Conservation (phyloP, 1,140 invertebrate genomes). For the Neuroterus valhalla region DNA sequence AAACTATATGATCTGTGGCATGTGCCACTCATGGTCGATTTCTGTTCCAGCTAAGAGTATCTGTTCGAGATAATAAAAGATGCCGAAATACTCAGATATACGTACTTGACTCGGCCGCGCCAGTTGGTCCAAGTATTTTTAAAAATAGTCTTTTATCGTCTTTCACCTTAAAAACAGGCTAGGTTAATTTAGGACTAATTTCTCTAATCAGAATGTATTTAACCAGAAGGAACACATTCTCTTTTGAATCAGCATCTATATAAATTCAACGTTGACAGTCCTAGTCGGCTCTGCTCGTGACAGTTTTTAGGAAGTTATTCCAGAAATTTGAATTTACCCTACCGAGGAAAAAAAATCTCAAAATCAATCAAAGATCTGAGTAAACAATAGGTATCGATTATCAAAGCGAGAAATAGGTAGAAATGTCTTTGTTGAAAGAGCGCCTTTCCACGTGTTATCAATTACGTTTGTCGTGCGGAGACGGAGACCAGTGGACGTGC, state of each 20-base stretch:
- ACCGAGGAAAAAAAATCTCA: too few relatives aligned
- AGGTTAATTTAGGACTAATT: neutral
- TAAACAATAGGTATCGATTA: too few relatives aligned
- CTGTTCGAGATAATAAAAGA: slow-evolving; percentile 27
- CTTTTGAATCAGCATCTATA: too few relatives aligned
- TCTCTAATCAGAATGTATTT: neutral
- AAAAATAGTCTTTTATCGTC: slow-evolving; percentile 22
- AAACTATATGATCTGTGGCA: slow-evolving; percentile 29
- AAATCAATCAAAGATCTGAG: too few relatives aligned
- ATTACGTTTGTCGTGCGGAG: slow-evolving; percentile 26
- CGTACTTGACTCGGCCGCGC: slow-evolving; percentile 20
- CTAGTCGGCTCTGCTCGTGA: too few relatives aligned
- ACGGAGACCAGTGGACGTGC: slow-evolving; percentile 35
- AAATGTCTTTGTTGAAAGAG: neutral
- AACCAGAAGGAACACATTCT: too few relatives aligned
- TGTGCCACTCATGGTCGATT: slow-evolving; percentile 16
- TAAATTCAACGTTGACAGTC: too few relatives aligned
- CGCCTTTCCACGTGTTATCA: slow-evolving; percentile 1
- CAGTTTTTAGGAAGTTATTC: too few relatives aligned
- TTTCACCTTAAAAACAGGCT: neutral
- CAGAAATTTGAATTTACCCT: neutral
- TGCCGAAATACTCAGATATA: slow-evolving; percentile 17
- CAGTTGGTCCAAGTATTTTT: slow-evolving; percentile 28
- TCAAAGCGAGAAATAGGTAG: too few relatives aligned
- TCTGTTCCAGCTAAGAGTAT: slow-evolving; percentile 6